Base-by-base conservation (phyloP, 2,797 vertebrate genomes). In the Xiphophorus birchmanni region DNA sequence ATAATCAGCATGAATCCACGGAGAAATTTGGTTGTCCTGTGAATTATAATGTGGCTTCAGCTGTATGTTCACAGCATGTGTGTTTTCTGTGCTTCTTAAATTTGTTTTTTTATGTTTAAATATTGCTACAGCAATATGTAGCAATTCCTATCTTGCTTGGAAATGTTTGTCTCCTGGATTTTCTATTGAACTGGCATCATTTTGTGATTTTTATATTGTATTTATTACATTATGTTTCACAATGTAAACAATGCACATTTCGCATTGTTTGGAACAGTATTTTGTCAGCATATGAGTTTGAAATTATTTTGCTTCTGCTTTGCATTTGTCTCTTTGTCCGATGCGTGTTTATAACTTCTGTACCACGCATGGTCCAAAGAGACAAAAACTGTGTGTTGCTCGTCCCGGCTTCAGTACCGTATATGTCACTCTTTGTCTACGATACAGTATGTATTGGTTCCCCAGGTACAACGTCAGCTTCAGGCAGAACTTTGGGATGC, bases 381-480 rank as follows among this genome's bases (percentile, higher is more conserved):
- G 88, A 88, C 65, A 72, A 82, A 80, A 81, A 78, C 82, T 91
- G 81, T 90, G 83, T 87, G 86, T 88, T 88, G 89, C 90, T 91
- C 84, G 74, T 90, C 86, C 86, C 83, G 81, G 89, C 87, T 92
- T 88, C 90, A 91, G 86, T 90, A 83, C 86, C 83, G 86, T 84
- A 91, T 92, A 87, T 89, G 84, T 93, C 89, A 88, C 88, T 92
- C 88, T 93, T 88, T 93, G 92, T 94, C 90, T 92, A 93, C 91
- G 91, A 94, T 94, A 89, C 94, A 92, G 91, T 94, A 90, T 94
- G 91, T 94, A 89, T 89, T 93, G 92, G 89, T 94, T 95, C 89
- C 87, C 90, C 94, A 99, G 98, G 96, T 98, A 99, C 94, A 99
- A 99, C 15, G 98, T 99, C 87, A 98, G 97, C 96, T 99, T 97